These are phyloP conservation scores for Numenius phaeopus DNA, from an alignment of 2,797 vertebrate species.

Conservation along the genomic window DNA sequence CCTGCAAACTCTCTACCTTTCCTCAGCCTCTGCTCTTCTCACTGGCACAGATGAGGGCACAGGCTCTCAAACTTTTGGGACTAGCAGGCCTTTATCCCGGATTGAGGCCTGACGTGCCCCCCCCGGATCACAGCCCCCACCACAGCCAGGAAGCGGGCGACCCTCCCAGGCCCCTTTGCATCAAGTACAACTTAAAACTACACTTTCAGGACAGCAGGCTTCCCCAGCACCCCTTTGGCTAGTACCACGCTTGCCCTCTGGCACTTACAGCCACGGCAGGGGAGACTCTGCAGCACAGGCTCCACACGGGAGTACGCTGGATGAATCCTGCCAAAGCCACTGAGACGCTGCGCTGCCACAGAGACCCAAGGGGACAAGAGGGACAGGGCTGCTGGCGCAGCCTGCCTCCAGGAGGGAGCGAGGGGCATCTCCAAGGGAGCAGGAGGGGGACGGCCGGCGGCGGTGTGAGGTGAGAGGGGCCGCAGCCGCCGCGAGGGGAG, in stretches of 20 bases:
- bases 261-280: fast-evolving
- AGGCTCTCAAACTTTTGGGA: background rate
- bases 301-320: fast-evolving
- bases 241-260: too few relatives aligned
- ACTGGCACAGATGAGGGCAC: background rate
- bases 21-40: background rate
- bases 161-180: background rate
- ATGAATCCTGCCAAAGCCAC: background rate
- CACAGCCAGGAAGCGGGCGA: background rate
- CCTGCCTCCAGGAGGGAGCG: background rate
- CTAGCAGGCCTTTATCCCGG: fast-evolving
- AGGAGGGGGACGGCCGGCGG: background rate
- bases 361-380: background rate
- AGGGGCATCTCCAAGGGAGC: background rate
- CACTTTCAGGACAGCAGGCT: background rate
- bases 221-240: background rate
- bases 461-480: background rate
- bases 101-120: fast-evolving
- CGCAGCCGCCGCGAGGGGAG: background rate
- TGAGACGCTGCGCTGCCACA: fast-evolving
- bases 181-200: background rate
- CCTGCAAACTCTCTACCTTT: background rate
- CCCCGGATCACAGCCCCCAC: too few relatives aligned
- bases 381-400: background rate
- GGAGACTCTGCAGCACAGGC: background rate